Evolutionary conservation across 2,113 vertebrate genomes (phyloP).

Genomic region (Pedionomus torquatus): DNA sequence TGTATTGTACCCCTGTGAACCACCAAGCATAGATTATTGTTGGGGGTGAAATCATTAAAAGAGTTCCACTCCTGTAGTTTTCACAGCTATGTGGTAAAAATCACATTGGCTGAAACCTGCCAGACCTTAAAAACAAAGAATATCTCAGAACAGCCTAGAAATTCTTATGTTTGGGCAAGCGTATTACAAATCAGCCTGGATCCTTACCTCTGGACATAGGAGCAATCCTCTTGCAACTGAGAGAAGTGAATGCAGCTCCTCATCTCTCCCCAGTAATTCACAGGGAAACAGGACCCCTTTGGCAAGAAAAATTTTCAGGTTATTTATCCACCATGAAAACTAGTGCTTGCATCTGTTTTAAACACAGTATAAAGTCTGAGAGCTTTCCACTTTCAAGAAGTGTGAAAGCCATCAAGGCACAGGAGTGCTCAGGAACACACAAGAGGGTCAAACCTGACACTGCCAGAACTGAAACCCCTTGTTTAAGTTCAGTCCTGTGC

Average conservation of each 20-base stretch:
- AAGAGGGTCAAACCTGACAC: fast-evolving
- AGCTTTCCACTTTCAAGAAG: background rate
- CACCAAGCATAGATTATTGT: background rate
- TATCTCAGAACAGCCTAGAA: background rate
- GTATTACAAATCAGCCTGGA: background rate
- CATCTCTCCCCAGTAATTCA: background rate
- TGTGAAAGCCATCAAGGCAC: fast-evolving
- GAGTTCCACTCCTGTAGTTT: background rate
- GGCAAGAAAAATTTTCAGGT: background rate
- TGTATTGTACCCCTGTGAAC: background rate
- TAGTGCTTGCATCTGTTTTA: background rate
- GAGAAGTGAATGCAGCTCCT: background rate
- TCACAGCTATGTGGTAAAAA: background rate
- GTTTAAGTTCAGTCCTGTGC: background rate
- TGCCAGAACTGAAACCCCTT: background rate
- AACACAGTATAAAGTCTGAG: background rate
- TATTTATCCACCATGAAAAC: background rate
- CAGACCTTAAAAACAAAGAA: background rate
- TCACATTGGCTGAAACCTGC: background rate
- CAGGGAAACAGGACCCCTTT: background rate
- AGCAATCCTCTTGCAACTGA: background rate
- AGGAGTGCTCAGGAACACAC: too few relatives aligned
- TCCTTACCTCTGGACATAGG: background rate
- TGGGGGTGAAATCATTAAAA: background rate
- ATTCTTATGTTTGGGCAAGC: background rate